Evolutionary conservation across 2,113 vertebrate species (phyloP).

Genomic region (Speoplatyrhinus poulsoni): DNA sequence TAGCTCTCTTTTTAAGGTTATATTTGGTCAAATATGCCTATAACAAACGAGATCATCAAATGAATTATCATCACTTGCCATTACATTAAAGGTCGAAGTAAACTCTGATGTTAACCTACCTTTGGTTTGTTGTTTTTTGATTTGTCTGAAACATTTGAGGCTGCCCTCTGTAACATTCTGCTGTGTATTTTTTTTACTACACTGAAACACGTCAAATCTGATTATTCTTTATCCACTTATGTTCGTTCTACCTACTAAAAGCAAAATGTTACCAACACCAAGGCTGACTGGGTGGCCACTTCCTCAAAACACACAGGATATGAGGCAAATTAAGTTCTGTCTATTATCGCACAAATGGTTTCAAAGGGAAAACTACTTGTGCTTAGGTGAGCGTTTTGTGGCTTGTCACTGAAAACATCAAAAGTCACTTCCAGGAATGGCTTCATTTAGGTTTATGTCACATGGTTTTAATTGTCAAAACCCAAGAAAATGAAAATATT

Average conservation of each 20-base stretch:
- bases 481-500: background rate
- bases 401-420: constrained; percentile 24
- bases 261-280: constrained; percentile 32
- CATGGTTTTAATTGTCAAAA: background rate
- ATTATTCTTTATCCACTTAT: constrained; percentile 14
- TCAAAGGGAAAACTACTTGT: constrained; percentile 57
- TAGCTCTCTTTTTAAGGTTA: no score
- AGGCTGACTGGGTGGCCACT: constrained; percentile 52
- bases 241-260: constrained; percentile 15
- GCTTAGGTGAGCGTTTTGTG: constrained; percentile 69
- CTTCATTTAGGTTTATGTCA: constrained; percentile 6
- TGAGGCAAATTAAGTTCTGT: constrained; percentile 66
- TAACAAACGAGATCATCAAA: background rate
- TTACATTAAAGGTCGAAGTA: background rate
- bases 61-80: background rate
- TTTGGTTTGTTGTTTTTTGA: constrained; percentile 75
- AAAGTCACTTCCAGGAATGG: constrained; percentile 60
- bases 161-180: constrained; percentile 76
- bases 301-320: constrained; percentile 77
- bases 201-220: constrained; percentile 5
- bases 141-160: constrained; percentile 79
- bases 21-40: background rate
- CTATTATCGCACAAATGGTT: constrained; percentile 51
- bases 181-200: constrained; percentile 12
- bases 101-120: constrained; percentile 57